These are phyloP conservation scores for Pseudochaenichthys georgianus DNA, from an alignment of 2,797 vertebrate genomes.

Conservation along the genomic window DNA sequence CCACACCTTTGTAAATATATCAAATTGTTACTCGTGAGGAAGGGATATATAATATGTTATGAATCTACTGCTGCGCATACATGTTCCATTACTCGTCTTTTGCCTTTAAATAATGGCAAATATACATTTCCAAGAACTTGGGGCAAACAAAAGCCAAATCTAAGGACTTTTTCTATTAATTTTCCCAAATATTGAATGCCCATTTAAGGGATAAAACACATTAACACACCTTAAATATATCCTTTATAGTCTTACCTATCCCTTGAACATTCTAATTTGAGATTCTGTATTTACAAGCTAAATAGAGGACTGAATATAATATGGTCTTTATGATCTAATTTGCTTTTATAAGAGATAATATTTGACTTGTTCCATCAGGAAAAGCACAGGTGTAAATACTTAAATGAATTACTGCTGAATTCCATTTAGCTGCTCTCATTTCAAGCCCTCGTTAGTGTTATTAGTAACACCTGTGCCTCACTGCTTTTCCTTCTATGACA, in stretches of 20 bases:
- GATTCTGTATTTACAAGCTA: not conserved
- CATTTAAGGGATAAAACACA: no score
- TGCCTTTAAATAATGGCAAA: not conserved
- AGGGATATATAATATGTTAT: no score
- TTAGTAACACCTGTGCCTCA: not conserved
- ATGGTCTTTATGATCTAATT: conserved; percentile 9
- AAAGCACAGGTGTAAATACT: not conserved
- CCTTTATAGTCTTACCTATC: not conserved
- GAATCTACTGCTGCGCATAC: not conserved
- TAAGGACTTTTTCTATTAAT: not conserved
- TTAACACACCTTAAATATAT: not conserved
- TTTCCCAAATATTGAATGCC: no score
- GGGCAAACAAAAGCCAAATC: not conserved
- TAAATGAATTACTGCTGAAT: not conserved
- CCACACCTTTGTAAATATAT: no score
- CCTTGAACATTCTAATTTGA: not conserved
- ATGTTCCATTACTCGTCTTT: not conserved
- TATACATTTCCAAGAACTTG: not conserved
- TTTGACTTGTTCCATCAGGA: not conserved
- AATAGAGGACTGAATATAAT: not conserved
- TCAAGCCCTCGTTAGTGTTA: not conserved
- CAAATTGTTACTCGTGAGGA: no score
- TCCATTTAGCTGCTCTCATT: not conserved
- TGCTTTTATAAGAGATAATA: not conserved
- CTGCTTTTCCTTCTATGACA: not conserved